Percentiles rank a stretch among this genome's conserved stretches.
These are phyloP conservation scores for Diplogasteroides magnus DNA, from an alignment of 1,140 invertebrate species.

Conservation along the genomic window DNA sequence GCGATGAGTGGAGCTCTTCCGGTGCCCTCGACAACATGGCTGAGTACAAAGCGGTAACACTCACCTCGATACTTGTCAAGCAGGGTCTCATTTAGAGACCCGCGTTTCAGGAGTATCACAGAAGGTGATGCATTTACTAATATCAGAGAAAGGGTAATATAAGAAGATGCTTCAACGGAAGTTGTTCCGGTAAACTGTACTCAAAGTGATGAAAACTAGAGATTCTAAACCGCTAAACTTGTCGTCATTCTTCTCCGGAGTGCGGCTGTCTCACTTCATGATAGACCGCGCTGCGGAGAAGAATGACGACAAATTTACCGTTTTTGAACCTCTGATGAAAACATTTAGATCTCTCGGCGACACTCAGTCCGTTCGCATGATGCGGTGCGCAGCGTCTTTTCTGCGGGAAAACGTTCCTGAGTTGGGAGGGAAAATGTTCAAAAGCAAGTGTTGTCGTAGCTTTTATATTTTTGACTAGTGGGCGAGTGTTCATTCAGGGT, in stretches of 20 bases:
- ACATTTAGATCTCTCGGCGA: neutral
- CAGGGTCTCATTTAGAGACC: neutral
- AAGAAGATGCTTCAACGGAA: no score
- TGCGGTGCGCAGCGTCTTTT: neutral
- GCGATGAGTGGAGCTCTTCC: neutral
- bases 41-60: neutral
- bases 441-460: neutral
- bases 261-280: no score
- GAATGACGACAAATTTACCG: neutral
- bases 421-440: neutral
- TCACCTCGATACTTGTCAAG: neutral
- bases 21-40: neutral
- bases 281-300: no score
- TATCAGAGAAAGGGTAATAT: neutral
- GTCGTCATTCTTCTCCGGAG: no score
- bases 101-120: neutral
- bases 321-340: no score
- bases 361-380: neutral
- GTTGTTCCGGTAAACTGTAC: no score
- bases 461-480: no score
- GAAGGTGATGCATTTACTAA: neutral
- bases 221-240: no score
- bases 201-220: no score
- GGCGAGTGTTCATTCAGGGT: no score
- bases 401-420: neutral